These are phyloP conservation scores for Tetramorium simillimum DNA, from an alignment of 1,140 invertebrate genomes.

Conservation along the genomic window DNA sequence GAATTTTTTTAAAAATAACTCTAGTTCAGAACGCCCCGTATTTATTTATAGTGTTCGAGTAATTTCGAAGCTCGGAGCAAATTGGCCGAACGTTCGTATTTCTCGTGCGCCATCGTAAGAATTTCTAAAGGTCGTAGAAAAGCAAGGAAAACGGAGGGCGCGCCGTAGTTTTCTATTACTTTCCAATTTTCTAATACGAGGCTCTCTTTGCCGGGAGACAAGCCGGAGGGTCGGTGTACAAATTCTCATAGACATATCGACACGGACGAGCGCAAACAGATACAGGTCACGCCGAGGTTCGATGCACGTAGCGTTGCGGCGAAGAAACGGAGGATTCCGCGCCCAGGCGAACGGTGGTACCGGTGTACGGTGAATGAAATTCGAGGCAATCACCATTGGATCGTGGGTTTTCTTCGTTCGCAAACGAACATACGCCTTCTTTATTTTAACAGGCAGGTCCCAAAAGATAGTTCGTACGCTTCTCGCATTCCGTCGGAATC, in stretches of 20 bases:
- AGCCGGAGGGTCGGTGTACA: background rate
- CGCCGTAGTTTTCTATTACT: constrained; percentile 50
- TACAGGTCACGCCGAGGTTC: constrained; percentile 19
- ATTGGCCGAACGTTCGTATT: background rate
- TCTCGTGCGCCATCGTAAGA: background rate
- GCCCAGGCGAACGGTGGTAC: background rate
- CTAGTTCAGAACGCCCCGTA: background rate
- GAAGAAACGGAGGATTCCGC: background rate
- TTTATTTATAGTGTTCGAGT: background rate
- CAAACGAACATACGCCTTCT: constrained; percentile 16
- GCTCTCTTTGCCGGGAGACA: background rate
- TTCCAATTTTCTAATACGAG: constrained; percentile 58
- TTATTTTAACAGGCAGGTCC: constrained; percentile 33
- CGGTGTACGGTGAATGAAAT: background rate
- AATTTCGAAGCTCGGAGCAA: constrained; percentile 10
- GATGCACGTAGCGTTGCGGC: constrained; percentile 17
- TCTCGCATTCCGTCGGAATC: background rate
- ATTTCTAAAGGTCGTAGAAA: constrained; percentile 46
- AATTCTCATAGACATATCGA: constrained; percentile 37
- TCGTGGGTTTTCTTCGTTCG: background rate
- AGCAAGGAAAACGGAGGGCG: background rate
- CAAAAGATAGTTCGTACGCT: constrained; percentile 8
- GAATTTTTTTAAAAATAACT: background rate
- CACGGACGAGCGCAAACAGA: constrained; percentile 21
- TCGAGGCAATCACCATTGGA: constrained; percentile 17